A percentile compares a stretch with the other conserved stretches of the same genome.
phyloP scores from a whole-genome alignment of 1,140 invertebrate genomes.

The Coenobita brevimanus region DNA sequence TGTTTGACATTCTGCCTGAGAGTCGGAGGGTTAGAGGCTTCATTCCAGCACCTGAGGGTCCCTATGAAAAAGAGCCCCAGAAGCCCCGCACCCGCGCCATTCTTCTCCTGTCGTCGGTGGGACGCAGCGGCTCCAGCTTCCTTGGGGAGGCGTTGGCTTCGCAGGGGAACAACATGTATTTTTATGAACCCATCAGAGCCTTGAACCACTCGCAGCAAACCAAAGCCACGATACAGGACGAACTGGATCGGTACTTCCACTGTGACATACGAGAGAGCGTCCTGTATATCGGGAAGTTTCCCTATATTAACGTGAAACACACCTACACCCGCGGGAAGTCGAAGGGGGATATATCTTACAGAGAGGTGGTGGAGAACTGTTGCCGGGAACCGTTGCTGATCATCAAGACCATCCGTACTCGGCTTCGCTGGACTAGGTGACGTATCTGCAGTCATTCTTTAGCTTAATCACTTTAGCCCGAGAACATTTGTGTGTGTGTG shows the following conservation, averaged over 20 bases:
- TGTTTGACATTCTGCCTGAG: no score
- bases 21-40: no score
- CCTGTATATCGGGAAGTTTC: not conserved
- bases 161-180: conserved; percentile 34
- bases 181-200: conserved; percentile 24
- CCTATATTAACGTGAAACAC: conserved; percentile 2
- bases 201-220: not conserved
- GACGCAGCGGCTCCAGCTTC: conserved; percentile 37
- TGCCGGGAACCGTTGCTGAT: conserved; percentile 9
- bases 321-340: not conserved
- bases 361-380: not conserved
- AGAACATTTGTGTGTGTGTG: no score
- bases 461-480: no score
- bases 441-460: no score
- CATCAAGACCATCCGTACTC: conserved; percentile 27
- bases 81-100: not conserved
- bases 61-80: no score
- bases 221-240: not conserved
- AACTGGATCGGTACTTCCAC: not conserved
- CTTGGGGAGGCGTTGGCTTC: conserved; percentile 35
- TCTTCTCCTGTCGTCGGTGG: conserved; percentile 8
- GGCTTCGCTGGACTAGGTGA: conserved; percentile 19
- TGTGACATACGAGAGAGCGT: not conserved
- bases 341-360: not conserved
- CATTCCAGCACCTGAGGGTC: no score